Percentiles rank a stretch among this genome's conserved stretches.
Evolutionary conservation across 2,888 invertebrate genomes (phyloP).

Genomic region (Himalopsyche kuldschensis): DNA sequence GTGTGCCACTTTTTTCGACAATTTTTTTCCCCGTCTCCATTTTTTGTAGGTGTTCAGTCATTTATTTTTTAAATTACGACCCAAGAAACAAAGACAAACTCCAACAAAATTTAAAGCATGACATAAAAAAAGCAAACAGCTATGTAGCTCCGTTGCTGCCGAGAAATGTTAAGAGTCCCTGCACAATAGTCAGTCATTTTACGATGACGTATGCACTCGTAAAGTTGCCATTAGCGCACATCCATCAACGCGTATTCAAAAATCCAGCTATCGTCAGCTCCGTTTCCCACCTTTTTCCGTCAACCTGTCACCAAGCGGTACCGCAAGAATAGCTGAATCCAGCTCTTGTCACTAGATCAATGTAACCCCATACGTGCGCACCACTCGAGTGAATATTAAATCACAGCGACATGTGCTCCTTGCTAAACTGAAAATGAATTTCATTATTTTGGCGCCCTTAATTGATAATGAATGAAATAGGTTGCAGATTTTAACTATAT

Average conservation of each 20-base stretch:
- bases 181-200: background rate
- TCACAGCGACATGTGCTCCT: background rate
- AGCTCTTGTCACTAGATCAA: background rate
- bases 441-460: no score
- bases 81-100: no score
- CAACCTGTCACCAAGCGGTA: background rate
- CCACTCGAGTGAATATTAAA: background rate
- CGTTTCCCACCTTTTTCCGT: background rate
- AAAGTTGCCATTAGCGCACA: slow-evolving; percentile 6
- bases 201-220: slow-evolving; percentile 3
- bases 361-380: background rate
- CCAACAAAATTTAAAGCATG: no score
- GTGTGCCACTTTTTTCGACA: no score
- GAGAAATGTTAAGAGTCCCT: background rate
- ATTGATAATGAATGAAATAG: no score
- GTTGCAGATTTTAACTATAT: no score
- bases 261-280: background rate
- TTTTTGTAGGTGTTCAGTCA: no score
- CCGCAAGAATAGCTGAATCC: background rate
- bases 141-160: no score
- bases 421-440: no score
- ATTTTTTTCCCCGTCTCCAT: no score
- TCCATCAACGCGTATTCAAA: slow-evolving; percentile 6
- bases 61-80: no score
- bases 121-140: no score